These are phyloP conservation scores for Cremastobaeus sp. DNA, from an alignment of 2,888 invertebrate species.

Conservation along the genomic window DNA sequence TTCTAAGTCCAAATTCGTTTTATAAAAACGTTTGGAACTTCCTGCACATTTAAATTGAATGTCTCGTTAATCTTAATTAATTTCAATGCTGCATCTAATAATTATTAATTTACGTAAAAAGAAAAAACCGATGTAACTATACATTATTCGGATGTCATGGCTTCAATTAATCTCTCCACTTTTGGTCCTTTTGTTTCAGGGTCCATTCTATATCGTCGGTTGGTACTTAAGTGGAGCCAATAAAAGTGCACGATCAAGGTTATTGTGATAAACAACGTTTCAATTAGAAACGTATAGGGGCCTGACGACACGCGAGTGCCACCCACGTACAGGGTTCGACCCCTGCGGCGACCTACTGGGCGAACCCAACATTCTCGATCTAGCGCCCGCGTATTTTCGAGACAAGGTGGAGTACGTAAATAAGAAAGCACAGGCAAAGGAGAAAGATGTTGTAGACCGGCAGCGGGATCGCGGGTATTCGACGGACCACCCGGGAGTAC, in stretches of 20 bases:
- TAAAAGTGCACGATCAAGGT: conserved; percentile 55
- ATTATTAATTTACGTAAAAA: conserved; percentile 37
- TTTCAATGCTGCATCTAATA: conserved; percentile 36
- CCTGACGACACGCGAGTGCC: conserved; percentile 70
- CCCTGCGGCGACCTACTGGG: conserved; percentile 67
- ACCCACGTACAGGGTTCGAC: conserved; percentile 70
- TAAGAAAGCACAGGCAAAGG: conserved; percentile 32
- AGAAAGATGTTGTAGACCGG: conserved; percentile 28
- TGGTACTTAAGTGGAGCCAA: conserved; percentile 51
- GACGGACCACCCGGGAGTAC: conserved; percentile 49
- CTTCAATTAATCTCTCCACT: conserved; percentile 35
- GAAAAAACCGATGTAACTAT: conserved; percentile 29
- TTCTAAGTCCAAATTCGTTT: no score
- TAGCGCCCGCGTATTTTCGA: conserved; percentile 72
- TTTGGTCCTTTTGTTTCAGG: conserved; percentile 43
- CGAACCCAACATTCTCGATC: conserved; percentile 54
- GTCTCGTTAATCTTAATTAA: conserved; percentile 46
- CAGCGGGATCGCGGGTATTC: conserved; percentile 36
- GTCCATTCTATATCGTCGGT: conserved; percentile 19
- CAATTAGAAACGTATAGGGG: conserved; percentile 72
- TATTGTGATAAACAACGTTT: conserved; percentile 70
- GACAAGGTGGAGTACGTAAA: conserved; percentile 45
- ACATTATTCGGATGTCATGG: conserved; percentile 29
- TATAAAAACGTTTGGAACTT: no score
- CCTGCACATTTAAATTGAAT: conserved; percentile 45